phyloP scores from a whole-genome alignment of 1,140 invertebrate genomes.

The Megalopta genalis region DNA sequence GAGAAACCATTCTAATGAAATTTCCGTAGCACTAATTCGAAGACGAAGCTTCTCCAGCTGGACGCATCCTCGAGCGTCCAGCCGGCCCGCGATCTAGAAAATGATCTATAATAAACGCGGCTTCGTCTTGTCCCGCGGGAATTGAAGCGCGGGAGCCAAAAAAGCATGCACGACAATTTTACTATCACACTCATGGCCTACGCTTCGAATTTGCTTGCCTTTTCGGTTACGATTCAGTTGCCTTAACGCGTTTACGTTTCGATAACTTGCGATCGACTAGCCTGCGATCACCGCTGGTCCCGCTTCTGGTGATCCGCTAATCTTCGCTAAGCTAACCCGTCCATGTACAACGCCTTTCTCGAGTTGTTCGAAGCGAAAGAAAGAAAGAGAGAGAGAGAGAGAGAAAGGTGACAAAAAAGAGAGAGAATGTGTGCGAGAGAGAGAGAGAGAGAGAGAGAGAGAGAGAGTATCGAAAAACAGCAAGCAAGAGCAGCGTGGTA shows the following conservation, averaged over 20 bases:
- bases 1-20: neutral
- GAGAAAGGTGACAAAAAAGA: neutral
- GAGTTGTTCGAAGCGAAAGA: slow-evolving; percentile 52
- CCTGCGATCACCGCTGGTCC: slow-evolving; percentile 69
- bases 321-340: slow-evolving; percentile 77
- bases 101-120: neutral
- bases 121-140: neutral
- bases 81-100: slow-evolving; percentile 1
- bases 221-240: slow-evolving; percentile 54
- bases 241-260: slow-evolving; percentile 57
- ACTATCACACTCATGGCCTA: slow-evolving; percentile 62
- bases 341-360: slow-evolving; percentile 72
- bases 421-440: slow-evolving; percentile 7
- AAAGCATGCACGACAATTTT: slow-evolving; percentile 56
- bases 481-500: slow-evolving; percentile 12
- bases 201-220: slow-evolving; percentile 63
- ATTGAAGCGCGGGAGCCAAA: too few species aligned
- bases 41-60: neutral
- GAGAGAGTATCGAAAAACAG: neutral
- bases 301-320: slow-evolving; percentile 73
- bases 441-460: neutral
- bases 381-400: neutral
- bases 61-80: slow-evolving; percentile 48
- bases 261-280: slow-evolving; percentile 52
- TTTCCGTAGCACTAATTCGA: slow-evolving; percentile 16